Base-by-base conservation (phyloP, 23 tunicate species). In the Aplidium turbinatum region DNA sequence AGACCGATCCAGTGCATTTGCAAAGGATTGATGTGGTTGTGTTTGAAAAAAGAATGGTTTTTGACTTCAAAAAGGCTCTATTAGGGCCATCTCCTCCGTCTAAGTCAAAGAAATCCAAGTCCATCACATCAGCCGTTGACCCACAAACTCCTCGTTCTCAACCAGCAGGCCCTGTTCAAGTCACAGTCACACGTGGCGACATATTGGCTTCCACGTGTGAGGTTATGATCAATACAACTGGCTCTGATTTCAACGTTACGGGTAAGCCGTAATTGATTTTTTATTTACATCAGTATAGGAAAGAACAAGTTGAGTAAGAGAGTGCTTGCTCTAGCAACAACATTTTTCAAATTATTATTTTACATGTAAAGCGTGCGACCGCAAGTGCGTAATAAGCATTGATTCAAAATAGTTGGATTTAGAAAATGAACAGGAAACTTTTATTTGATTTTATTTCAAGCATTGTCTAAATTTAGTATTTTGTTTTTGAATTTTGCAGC, bases 21-120 rank as follows among this genome's bases (percentile, higher is more conserved):
- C 53, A 54, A 33, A 19, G 31, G 5, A 55, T 73, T 51, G 78
- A 73, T 33, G 64, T 73, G 1, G 64, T 73, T 1, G 31, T 73
- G 1, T 73, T 4, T 21, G 62, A 73, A 57, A 23, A 40, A 35
- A 35, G 29, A 39, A 39, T 76, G 81, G 21, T 76, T 13, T 30
- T 7, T 21, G 57, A 51, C 27, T 76, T 40, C 21, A 19, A 36
- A 36, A 35, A 21, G 18, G 81, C 60, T 1, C 45, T 57, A 3
- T 20, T 3, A 2, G 58, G 35, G 21, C 4, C 19, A 54, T 22
- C 22, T 5, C 6, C 60, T 11, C 6, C 21, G 21, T 6, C n/a
- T 5, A 54, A 54, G 6, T 5, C 34, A 28, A 60, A 25, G n/a
- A 60, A 60, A 60, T 7, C 67, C 6, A 60, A 60, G 7, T 29